These are phyloP conservation scores for Hormaphis cornu DNA, from an alignment of 1,140 invertebrate species.

Conservation along the genomic window DNA sequence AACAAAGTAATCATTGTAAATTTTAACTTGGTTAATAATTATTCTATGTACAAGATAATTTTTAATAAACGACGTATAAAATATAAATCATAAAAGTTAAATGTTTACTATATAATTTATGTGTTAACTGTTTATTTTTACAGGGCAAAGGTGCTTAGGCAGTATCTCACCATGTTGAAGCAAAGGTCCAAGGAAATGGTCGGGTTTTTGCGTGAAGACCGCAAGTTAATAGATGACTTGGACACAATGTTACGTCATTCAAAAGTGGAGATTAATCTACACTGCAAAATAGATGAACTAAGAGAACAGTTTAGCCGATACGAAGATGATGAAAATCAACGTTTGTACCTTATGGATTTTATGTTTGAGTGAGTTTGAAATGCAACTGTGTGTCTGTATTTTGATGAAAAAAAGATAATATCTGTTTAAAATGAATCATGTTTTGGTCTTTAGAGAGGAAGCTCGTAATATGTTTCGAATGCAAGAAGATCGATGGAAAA, in stretches of 20 bases:
- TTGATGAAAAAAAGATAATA: too few relatives aligned
- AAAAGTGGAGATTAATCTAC: not conserved
- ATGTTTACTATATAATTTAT: too few relatives aligned
- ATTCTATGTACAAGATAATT: too few relatives aligned
- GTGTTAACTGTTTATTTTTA: not conserved
- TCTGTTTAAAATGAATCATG: too few relatives aligned
- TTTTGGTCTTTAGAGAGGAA: not conserved
- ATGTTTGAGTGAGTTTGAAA: constrained; percentile 8
- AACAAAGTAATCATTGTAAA: too few relatives aligned
- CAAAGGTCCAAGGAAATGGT: constrained; percentile 6
- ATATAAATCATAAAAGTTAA: too few relatives aligned
- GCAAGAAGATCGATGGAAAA: constrained; percentile 14
- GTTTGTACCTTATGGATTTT: constrained; percentile 3
- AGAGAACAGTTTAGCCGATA: not conserved
- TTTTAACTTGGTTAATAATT: too few relatives aligned
- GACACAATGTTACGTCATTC: not conserved
- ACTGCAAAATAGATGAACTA: not conserved
- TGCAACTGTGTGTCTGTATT: too few relatives aligned
- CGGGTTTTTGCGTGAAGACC: not conserved
- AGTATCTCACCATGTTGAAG: not conserved
- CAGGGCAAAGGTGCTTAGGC: not conserved
- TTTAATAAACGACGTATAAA: too few relatives aligned
- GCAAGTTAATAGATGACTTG: not conserved
- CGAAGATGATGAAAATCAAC: not conserved
- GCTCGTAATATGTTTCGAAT: constrained; percentile 12